These are phyloP conservation scores for Ispidina picta DNA, from an alignment of 2,797 vertebrate species.

Conservation along the genomic window DNA sequence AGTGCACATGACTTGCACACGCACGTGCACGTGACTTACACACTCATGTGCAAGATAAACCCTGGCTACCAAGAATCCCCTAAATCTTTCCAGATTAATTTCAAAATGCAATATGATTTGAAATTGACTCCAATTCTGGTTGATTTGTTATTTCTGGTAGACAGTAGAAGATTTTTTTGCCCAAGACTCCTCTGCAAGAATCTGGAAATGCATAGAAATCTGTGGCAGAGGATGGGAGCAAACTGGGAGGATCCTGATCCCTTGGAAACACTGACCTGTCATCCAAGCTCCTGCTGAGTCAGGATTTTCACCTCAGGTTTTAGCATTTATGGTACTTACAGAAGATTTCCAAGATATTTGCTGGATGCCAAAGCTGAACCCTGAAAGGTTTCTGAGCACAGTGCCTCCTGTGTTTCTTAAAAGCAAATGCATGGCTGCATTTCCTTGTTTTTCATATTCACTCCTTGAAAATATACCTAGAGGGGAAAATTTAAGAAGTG, in stretches of 20 bases:
- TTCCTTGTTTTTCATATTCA: conserved; percentile 22
- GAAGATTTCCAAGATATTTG: background rate
- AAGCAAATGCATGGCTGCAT: background rate
- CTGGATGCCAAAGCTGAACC: background rate
- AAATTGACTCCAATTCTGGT: conserved; percentile 65
- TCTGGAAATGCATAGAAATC: conserved; percentile 19
- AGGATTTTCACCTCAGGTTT: background rate
- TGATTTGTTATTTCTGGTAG: conserved; percentile 64
- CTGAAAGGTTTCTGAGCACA: background rate
- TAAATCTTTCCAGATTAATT: conserved; percentile 65
- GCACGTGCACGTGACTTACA: background rate
- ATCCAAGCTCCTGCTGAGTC: background rate
- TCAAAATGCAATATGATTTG: conserved; percentile 61
- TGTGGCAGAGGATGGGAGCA: background rate
- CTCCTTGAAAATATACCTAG: conserved; percentile 42
- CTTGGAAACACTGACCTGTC: background rate
- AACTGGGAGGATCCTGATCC: background rate
- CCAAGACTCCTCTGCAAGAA: conserved; percentile 29
- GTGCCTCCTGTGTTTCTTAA: background rate
- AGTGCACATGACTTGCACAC: conserved; percentile 5
- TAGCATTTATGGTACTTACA: too few species aligned
- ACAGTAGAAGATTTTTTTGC: conserved; percentile 13
- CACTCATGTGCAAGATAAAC: conserved; percentile 23
- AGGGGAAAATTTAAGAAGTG: conserved; percentile 49
- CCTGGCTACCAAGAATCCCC: conserved; percentile 38